phyloP scores from a whole-genome alignment of 2,888 invertebrate species.

The Ectemnius lituratus region DNA sequence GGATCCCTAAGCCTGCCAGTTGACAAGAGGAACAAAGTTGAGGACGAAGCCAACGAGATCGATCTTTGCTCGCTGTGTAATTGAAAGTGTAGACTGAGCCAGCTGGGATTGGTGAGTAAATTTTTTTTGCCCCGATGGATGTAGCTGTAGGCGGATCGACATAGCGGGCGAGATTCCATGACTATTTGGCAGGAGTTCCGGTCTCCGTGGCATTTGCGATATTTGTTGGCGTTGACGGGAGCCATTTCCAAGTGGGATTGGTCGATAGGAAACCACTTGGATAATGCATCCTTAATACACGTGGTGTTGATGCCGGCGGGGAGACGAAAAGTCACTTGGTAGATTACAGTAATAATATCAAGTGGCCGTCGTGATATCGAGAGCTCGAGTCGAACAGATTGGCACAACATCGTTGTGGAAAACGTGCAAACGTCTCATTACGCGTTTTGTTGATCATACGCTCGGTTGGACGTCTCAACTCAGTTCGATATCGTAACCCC shows the following conservation, averaged over 20 bases:
- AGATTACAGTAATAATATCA: neutral
- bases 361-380: conserved; percentile 1
- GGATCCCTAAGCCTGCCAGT: conserved; percentile 8
- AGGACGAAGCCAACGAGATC: neutral
- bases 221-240: neutral
- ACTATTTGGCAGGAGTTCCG: neutral
- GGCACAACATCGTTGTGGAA: neutral
- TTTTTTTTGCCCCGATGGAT: neutral
- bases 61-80: conserved; percentile 19
- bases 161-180: conserved; percentile 1
- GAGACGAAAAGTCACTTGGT: neutral
- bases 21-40: conserved; percentile 20
- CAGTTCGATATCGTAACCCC: neutral
- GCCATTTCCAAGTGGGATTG: neutral
- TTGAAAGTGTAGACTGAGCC: conserved; percentile 20
- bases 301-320: neutral
- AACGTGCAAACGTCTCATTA: conserved; percentile 22
- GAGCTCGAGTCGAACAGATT: neutral
- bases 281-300: neutral
- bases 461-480: neutral
- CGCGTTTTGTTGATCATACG: conserved; percentile 17
- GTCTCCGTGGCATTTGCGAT: neutral
- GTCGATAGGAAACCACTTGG: neutral
- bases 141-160: neutral
- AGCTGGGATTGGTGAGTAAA: neutral